Evolutionary conservation across 2,888 invertebrate genomes (phyloP).

Genomic region (Uropetala carovei): DNA sequence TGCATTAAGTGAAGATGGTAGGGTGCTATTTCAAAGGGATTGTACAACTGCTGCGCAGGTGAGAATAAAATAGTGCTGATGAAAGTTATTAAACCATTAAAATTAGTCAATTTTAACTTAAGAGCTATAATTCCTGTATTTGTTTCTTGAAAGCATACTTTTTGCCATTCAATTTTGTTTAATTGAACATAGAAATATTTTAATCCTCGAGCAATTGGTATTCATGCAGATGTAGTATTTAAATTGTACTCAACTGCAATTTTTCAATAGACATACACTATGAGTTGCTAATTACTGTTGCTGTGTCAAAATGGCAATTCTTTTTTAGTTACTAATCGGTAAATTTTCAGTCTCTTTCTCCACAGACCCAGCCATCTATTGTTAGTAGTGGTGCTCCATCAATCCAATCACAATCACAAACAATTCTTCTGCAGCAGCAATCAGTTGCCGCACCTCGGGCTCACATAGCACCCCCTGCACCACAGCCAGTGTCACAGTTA

Average conservation of each 20-base stretch:
- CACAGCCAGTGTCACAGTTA: slow-evolving; percentile 46
- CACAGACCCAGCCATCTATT: slow-evolving; percentile 39
- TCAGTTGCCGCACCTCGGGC: slow-evolving; percentile 52
- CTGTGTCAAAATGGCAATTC: neutral
- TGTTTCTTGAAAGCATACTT: neutral
- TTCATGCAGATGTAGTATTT: too few species aligned
- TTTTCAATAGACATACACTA: neutral
- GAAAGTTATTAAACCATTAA: neutral
- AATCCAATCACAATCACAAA: slow-evolving; percentile 14
- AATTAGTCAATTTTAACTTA: neutral
- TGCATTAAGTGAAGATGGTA: slow-evolving; percentile 83
- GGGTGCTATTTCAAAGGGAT: slow-evolving; percentile 78
- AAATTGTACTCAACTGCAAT: neutral
- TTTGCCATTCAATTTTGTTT: neutral
- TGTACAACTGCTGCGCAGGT: slow-evolving; percentile 59
- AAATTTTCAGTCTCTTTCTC: slow-evolving; percentile 20
- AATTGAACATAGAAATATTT: neutral
- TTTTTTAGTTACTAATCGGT: neutral
- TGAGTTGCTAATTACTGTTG: neutral
- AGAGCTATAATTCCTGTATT: neutral
- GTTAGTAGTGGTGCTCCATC: slow-evolving; percentile 45
- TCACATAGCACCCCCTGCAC: slow-evolving; percentile 38
- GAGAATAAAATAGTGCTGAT: neutral
- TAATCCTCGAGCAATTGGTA: too few species aligned
- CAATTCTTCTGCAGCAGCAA: slow-evolving; percentile 51